Evolutionary conservation across 2,797 vertebrate species (phyloP).

Genomic region (Somateria mollissima): DNA sequence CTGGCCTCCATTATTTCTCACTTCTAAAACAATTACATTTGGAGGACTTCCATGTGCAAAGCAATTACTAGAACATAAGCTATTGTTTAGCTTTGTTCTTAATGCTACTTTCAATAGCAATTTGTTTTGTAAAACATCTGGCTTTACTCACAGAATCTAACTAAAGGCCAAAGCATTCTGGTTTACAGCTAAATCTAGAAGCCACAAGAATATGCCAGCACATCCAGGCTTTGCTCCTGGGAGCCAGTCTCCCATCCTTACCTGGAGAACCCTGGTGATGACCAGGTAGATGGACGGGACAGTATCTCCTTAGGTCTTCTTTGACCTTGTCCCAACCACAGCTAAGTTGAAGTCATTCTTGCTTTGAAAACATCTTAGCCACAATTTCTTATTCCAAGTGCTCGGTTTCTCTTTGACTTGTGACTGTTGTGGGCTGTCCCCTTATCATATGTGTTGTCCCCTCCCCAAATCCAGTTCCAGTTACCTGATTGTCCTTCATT

Average conservation of each 20-base stretch:
- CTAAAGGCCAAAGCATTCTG: not conserved
- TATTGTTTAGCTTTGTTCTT: not conserved
- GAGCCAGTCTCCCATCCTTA: not conserved
- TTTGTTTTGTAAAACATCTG: not conserved
- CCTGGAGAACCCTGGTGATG: not conserved
- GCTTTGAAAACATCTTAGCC: not conserved
- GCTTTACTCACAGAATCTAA: not conserved
- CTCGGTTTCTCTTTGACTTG: not conserved
- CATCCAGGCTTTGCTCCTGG: not conserved
- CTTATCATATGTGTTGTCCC: not conserved
- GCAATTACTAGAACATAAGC: not conserved
- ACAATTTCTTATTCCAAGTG: not conserved
- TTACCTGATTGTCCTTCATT: not conserved
- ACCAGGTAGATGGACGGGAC: not conserved
- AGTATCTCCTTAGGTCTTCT: rapidly evolving
- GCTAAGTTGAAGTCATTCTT: not conserved
- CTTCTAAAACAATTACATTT: not conserved
- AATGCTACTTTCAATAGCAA: not conserved
- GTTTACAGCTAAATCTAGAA: not conserved
- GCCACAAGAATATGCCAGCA: not conserved
- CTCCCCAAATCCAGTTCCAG: not conserved
- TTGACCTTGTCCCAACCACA: not conserved
- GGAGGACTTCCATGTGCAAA: not conserved
- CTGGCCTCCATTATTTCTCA: not conserved
- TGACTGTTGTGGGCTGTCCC: not conserved